Percentiles rank a stretch among this genome's conserved stretches.
Evolutionary conservation across 2,888 invertebrate genomes (phyloP).

Genomic region (Abrostola triplasia): DNA sequence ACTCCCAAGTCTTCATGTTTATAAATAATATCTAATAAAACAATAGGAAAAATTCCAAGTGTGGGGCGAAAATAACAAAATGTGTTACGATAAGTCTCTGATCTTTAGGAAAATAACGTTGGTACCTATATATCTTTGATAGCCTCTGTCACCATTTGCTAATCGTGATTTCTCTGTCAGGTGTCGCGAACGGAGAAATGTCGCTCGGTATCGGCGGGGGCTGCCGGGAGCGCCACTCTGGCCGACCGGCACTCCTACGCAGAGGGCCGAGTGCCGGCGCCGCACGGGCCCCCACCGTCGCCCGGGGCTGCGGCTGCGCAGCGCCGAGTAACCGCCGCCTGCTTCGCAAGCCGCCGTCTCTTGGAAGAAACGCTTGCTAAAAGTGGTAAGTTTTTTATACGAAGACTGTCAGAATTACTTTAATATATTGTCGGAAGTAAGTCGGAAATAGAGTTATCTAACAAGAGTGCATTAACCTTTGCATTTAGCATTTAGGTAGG

Average conservation of each 20-base stretch:
- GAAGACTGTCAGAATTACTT: background rate
- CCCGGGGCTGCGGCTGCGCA: slow-evolving; percentile 77
- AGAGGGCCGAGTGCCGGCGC: slow-evolving; percentile 79
- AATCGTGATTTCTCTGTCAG: slow-evolving; percentile 61
- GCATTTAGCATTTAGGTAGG: too few relatives aligned
- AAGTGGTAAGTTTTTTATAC: slow-evolving; percentile 74
- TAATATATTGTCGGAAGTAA: too few relatives aligned
- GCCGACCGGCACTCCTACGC: slow-evolving; percentile 76
- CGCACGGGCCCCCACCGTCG: slow-evolving; percentile 80
- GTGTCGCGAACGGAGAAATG: slow-evolving; percentile 76
- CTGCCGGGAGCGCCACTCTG: slow-evolving; percentile 59
- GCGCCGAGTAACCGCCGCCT: slow-evolving; percentile 78
- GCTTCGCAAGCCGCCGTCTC: slow-evolving; percentile 90
- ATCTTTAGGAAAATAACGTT: too few relatives aligned
- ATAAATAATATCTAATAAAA: too few relatives aligned
- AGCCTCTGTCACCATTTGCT: background rate
- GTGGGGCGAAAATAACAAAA: too few relatives aligned
- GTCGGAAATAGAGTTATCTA: too few relatives aligned
- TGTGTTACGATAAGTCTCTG: too few relatives aligned
- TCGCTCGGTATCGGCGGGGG: slow-evolving; percentile 78
- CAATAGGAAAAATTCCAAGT: too few relatives aligned
- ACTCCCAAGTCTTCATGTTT: too few relatives aligned
- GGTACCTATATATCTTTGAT: too few relatives aligned
- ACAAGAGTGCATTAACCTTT: too few relatives aligned
- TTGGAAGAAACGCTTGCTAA: slow-evolving; percentile 90